Evolutionary conservation across 2,888 invertebrate species (phyloP).

Genomic region (Drosophila limbata): DNA sequence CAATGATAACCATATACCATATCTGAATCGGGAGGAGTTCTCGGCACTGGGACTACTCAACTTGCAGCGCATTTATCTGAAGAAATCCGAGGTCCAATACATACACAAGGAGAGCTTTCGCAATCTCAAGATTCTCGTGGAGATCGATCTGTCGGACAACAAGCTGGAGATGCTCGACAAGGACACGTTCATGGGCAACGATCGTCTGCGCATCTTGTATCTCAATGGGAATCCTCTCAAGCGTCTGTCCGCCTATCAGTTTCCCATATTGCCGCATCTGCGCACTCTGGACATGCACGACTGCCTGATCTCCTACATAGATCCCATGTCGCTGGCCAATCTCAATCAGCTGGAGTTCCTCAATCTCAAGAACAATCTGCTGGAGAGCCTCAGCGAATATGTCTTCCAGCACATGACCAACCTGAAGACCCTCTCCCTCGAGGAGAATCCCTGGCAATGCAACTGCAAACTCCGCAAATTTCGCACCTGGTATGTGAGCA

Average conservation of each 20-base stretch:
- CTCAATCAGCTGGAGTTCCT: conserved; percentile 91
- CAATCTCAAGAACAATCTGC: conserved; percentile 92
- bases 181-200: conserved; percentile 94
- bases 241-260: conserved; percentile 90
- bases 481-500: conserved; percentile 92
- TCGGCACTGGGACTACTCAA: conserved; percentile 92
- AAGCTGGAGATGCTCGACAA: conserved; percentile 90
- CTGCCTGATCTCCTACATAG: conserved; percentile 91
- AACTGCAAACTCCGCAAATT: conserved; percentile 94
- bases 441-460: conserved; percentile 96
- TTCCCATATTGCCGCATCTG: conserved; percentile 92
- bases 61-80: conserved; percentile 92
- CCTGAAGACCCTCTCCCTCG: conserved; percentile 92
- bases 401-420: conserved; percentile 90
- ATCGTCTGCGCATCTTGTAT: conserved; percentile 91
- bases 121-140: conserved; percentile 93
- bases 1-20: conserved; percentile 91
- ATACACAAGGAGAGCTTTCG: conserved; percentile 94
- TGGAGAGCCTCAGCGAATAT: conserved; percentile 89
- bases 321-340: conserved; percentile 91
- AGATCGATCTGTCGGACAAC: conserved; percentile 95
- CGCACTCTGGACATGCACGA: conserved; percentile 92
- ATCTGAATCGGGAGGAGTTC: conserved; percentile 92
- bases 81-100: conserved; percentile 90
- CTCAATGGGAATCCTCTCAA: conserved; percentile 93